Base-by-base conservation (phyloP, 1,140 invertebrate genomes). In the Cydia amplana region DNA sequence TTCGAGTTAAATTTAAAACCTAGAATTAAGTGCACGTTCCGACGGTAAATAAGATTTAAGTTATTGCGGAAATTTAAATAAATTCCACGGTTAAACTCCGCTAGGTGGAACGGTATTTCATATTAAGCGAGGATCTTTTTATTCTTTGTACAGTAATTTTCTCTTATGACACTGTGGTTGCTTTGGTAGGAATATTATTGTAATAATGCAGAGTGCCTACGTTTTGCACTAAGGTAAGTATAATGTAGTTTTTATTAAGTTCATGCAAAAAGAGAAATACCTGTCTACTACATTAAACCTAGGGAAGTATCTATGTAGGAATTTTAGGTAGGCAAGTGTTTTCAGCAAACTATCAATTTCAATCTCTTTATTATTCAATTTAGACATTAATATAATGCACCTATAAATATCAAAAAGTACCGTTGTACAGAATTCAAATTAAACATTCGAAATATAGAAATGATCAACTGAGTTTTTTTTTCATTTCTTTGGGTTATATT, bases 1-100 rank as follows among this genome's bases (percentile, higher is more conserved):
- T 73, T 36, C 36, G 40, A 70, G 65, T 70, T 73, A 73, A 73
- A 73, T 73, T 49, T 55, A 73, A 73, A 70, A 70, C 65, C 65
- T 70, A 70, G 65, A 70, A 70, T 70, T 70, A 70, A 70, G 28
- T 70, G 0, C 65, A 70, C 65, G 65, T 70, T 36, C 65, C 28
- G 65, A 36, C 65, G 32, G 32, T 51, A 73, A 73, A 51, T 73
- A 73, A 28, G 72, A 73, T 73, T 73, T 73, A 49, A 51, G 36
- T 75, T 67, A 75, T 46, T 75, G 36, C 49, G 36, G 32, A 63
- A 75, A 75, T 67, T 75, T 67, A 70, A 70, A 70, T 70, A 70
- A 70, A 70, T 70, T 36, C 28, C 65, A 10, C 65, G n/a, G 32
- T 32, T 70, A 18, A 70, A 70, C 32, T 73, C 40, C 72, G 72